phyloP scores from a whole-genome alignment of 92 coral and sea anemone species.

The Metridium senile region DNA sequence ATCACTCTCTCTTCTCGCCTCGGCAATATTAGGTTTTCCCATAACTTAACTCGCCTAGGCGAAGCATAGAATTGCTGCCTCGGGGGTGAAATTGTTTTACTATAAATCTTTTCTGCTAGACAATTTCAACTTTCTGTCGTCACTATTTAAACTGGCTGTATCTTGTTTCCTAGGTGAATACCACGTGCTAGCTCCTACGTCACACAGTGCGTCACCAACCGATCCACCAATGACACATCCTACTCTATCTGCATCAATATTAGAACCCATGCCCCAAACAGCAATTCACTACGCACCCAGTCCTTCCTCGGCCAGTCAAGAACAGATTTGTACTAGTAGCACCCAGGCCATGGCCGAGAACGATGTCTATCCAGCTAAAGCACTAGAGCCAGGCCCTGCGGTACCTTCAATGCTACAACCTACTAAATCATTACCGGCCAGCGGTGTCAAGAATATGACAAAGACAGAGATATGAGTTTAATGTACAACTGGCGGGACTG shows the following conservation, averaged over 20 bases:
- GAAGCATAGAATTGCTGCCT: no score
- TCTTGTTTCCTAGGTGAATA: slow-evolving; percentile 19
- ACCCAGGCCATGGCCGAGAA: slow-evolving; percentile 13
- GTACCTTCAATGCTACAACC: slow-evolving; percentile 27
- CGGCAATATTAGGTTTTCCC: no score
- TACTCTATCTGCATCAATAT: slow-evolving; percentile 32
- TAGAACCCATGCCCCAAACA: slow-evolving; percentile 15
- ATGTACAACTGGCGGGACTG: no score
- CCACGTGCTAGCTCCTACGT: slow-evolving; percentile 15
- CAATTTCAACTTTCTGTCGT: not conserved
- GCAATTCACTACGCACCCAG: slow-evolving; percentile 24
- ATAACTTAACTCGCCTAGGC: no score
- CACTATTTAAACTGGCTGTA: not conserved
- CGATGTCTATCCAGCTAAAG: slow-evolving; percentile 39
- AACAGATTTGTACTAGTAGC: slow-evolving; percentile 13
- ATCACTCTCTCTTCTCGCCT: no score
- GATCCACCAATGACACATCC: slow-evolving; percentile 32
- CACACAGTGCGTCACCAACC: slow-evolving; percentile 30
- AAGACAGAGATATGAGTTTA: slow-evolving; percentile 13
- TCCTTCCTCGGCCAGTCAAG: slow-evolving; percentile 24
- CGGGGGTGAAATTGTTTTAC: no score
- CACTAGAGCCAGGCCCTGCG: slow-evolving; percentile 49
- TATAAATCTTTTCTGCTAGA: not conserved
- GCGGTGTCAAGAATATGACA: slow-evolving; percentile 12
- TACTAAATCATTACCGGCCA: slow-evolving; percentile 1